Conservation (phyloP, 2,888 invertebrate species). For the Coleophora flavipennella region DNA sequence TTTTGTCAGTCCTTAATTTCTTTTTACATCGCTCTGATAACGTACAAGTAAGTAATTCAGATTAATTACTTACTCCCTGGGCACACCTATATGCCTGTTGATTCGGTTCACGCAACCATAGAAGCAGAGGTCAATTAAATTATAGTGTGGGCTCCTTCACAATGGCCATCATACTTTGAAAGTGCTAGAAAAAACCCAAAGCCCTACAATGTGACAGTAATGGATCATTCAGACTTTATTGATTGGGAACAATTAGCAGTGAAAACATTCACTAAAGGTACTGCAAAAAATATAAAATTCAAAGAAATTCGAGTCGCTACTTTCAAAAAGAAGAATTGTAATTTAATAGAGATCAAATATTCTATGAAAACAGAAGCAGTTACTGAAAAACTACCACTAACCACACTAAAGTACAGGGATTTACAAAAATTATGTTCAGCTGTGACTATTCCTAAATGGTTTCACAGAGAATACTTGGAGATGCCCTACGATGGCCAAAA, state of each 20-base stretch:
- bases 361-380: too few relatives aligned
- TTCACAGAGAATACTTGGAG: too few relatives aligned
- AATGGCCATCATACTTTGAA: conserved; percentile 8
- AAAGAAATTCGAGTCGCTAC: too few relatives aligned
- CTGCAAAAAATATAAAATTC: conserved; percentile 14
- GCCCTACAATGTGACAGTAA: conserved; percentile 15
- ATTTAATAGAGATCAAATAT: conserved; percentile 10
- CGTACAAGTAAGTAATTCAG: too few relatives aligned
- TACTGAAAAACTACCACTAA: too few relatives aligned
- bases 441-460: too few relatives aligned
- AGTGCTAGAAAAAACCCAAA: conserved; percentile 6
- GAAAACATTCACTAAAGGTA: conserved; percentile 7
- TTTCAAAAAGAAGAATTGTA: conserved; percentile 10
- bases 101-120: conserved; percentile 6
- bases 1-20: too few relatives aligned
- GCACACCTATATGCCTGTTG: conserved; percentile 21
- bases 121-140: too few relatives aligned
- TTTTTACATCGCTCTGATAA: too few relatives aligned
- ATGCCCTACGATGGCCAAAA: too few relatives aligned
- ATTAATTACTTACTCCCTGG: conserved; percentile 26
- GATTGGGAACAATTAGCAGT: conserved; percentile 5
- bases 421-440: too few relatives aligned
- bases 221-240: conserved; percentile 10
- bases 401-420: too few relatives aligned
- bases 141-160: conserved; percentile 11